Percentiles rank a stretch among this genome's conserved stretches.
Evolutionary conservation across 2,113 vertebrate genomes (phyloP).

Genomic region (Pteronura brasiliensis): DNA sequence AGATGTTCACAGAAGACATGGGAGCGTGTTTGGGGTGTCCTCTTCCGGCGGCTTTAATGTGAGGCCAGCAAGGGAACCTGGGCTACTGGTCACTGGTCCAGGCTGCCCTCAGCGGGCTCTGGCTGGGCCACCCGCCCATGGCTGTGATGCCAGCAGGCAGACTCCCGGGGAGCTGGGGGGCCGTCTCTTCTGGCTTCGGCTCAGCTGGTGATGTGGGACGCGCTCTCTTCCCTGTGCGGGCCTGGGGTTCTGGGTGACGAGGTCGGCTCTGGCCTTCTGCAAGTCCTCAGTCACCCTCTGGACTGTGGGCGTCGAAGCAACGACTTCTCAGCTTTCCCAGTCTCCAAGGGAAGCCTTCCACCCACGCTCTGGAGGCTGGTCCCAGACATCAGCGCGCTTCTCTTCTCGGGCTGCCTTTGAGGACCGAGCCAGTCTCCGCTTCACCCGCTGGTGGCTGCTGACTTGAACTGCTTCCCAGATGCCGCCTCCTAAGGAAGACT

Average conservation of each 20-base stretch:
- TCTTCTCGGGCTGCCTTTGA: background rate
- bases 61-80: background rate
- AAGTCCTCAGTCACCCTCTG: background rate
- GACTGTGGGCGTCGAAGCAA: too few species aligned
- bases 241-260: background rate
- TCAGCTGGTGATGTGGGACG: too few species aligned
- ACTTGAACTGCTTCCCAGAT: background rate
- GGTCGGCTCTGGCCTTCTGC: background rate
- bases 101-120: background rate
- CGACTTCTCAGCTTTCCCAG: background rate
- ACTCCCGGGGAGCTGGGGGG: background rate
- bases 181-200: too few species aligned
- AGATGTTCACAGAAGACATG: background rate
- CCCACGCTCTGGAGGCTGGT: too few species aligned
- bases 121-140: too few species aligned
- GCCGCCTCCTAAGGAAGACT: background rate
- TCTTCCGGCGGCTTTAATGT: background rate
- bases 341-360: background rate
- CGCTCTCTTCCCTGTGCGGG: rapidly evolving
- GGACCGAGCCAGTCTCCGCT: background rate
- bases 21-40: background rate
- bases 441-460: too few species aligned
- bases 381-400: background rate
- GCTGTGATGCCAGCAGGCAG: background rate
- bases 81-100: background rate